Percentiles rank a stretch among this genome's conserved stretches.
Evolutionary conservation across 1,140 invertebrate genomes (phyloP).

Genomic region (Drosophila sucinea): DNA sequence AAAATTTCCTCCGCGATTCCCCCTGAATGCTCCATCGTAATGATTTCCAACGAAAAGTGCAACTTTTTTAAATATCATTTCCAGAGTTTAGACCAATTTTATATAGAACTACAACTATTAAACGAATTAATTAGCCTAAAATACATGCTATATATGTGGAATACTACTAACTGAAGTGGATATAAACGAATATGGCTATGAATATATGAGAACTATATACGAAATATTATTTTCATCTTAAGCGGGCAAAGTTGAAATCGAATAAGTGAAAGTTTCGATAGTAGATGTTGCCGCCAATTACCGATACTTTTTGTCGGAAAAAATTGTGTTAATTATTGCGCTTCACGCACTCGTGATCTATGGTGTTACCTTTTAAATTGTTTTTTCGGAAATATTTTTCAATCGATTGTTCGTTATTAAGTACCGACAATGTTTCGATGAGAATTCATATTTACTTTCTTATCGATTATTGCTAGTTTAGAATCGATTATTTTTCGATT

Average conservation of each 20-base stretch:
- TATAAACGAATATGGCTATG: constrained; percentile 11
- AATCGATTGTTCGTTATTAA: too few relatives aligned
- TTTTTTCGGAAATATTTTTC: too few relatives aligned
- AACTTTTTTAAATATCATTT: constrained; percentile 37
- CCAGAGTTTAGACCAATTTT: constrained; percentile 78
- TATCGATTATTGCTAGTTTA: neutral
- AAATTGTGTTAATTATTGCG: too few relatives aligned
- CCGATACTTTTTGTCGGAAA: too few relatives aligned
- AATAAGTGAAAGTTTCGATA: neutral
- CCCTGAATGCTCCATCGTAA: constrained; percentile 8
- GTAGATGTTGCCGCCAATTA: neutral
- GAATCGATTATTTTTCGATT: constrained; percentile 10
- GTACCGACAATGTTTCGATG: too few relatives aligned
- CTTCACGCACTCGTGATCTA: too few relatives aligned
- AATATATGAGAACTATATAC: neutral
- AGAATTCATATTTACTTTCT: neutral
- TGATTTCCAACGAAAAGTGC: constrained; percentile 35
- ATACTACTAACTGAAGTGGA: neutral
- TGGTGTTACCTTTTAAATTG: too few relatives aligned
- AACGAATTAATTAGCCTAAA: constrained; percentile 69
- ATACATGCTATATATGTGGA: constrained; percentile 26
- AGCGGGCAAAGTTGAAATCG: neutral
- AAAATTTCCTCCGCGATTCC: neutral
- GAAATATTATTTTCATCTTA: neutral
- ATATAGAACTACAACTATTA: constrained; percentile 58